These are phyloP conservation scores for Pocillopora grandis DNA, from an alignment of 92 coral and sea anemone genomes.

Conservation along the genomic window DNA sequence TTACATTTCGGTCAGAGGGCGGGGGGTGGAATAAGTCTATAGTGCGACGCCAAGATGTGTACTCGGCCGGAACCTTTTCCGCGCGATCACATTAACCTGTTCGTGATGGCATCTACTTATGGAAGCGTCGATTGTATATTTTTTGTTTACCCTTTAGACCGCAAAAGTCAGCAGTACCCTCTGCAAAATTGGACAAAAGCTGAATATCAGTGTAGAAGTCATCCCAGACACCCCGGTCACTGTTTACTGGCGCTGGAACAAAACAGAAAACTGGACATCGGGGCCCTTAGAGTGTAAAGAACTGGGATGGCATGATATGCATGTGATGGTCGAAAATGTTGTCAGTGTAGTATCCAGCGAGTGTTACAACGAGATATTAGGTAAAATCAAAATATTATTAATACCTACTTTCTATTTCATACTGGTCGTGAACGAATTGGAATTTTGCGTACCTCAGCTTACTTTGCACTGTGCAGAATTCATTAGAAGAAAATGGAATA, in stretches of 20 bases:
- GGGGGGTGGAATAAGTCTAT: too few relatives aligned
- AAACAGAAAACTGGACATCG: constrained; percentile 43
- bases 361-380: constrained; percentile 11
- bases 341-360: constrained; percentile 47
- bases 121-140: neutral
- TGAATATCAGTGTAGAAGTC: constrained; percentile 29
- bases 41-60: too few relatives aligned
- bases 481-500: too few relatives aligned
- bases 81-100: too few relatives aligned
- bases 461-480: too few relatives aligned
- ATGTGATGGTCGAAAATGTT: constrained; percentile 55
- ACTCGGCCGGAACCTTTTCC: too few relatives aligned
- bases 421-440: neutral
- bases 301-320: constrained; percentile 24
- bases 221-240: constrained; percentile 25
- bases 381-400: neutral
- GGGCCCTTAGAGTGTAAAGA: constrained; percentile 35
- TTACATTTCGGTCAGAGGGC: too few relatives aligned
- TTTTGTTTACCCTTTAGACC: constrained; percentile 31
- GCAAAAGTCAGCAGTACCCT: constrained; percentile 25
- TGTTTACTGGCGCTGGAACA: constrained; percentile 21
- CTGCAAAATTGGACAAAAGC: constrained; percentile 40
- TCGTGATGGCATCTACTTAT: too few relatives aligned
- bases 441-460: too few relatives aligned
- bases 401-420: neutral